Percentiles rank a stretch among this genome's conserved stretches.
phyloP scores from a whole-genome alignment of 2,797 vertebrate species.

The Enoplosus armatus region DNA sequence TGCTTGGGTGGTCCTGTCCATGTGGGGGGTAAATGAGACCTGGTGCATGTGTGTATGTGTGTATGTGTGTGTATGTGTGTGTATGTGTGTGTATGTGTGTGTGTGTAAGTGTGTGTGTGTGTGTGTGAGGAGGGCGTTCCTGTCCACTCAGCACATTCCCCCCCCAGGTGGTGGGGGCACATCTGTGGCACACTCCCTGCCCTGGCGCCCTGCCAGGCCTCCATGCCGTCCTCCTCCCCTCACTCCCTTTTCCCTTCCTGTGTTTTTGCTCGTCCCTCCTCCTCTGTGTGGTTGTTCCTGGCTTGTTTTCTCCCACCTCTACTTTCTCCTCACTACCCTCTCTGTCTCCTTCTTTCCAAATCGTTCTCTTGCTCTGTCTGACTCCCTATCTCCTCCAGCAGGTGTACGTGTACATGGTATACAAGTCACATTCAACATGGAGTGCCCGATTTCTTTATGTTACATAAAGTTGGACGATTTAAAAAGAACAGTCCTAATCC shows the following conservation, averaged over 20 bases:
- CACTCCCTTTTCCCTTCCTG: slow-evolving; percentile 27
- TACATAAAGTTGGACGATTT: not conserved
- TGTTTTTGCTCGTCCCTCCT: slow-evolving; percentile 16
- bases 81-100: slow-evolving; percentile 11
- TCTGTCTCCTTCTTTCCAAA: not conserved
- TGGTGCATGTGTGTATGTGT: slow-evolving; percentile 16
- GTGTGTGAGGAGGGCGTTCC: slow-evolving; percentile 41
- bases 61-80: slow-evolving; percentile 27
- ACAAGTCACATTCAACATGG: not conserved
- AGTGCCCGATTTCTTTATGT: not conserved
- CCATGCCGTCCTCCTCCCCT: slow-evolving; percentile 31
- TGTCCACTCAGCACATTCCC: slow-evolving; percentile 76
- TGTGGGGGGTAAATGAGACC: slow-evolving; percentile 9
- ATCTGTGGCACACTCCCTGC: slow-evolving; percentile 75
- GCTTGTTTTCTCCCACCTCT: not conserved
- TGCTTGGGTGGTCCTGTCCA: slow-evolving; percentile 50
- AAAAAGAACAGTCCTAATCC: not conserved
- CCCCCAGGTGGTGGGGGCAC: slow-evolving; percentile 56
- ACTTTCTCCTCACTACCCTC: not conserved
- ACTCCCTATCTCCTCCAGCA: not conserved
- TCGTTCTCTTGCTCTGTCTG: not conserved
- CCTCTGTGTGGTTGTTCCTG: not conserved
- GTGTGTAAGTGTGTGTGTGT: slow-evolving; percentile 21
- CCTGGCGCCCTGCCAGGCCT: slow-evolving; percentile 56
- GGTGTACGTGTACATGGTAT: too few relatives aligned